Conservation (phyloP, 2,797 vertebrate genomes). For the Cyclura pinguis region DNA sequence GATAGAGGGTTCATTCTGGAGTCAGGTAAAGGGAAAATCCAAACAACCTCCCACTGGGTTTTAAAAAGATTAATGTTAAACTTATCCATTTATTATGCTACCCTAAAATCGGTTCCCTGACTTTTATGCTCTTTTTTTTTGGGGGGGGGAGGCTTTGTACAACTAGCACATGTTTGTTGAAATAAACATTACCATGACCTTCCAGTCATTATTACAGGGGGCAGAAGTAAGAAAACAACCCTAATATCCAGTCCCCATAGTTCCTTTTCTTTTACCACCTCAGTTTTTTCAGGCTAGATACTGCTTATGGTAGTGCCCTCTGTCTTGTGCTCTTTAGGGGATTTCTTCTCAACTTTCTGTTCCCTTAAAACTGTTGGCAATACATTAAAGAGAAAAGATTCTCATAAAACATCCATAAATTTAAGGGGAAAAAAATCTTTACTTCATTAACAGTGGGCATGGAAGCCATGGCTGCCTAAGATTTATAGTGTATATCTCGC, state of each 20-base stretch:
- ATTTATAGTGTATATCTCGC: neutral
- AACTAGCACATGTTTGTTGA: slow-evolving; percentile 4
- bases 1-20: neutral
- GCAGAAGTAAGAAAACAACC: slow-evolving; percentile 26
- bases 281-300: neutral
- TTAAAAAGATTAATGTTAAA: slow-evolving; percentile 59
- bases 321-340: neutral
- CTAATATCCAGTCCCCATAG: neutral
- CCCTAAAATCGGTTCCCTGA: slow-evolving; percentile 49
- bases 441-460: neutral
- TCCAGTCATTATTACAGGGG: slow-evolving; percentile 49
- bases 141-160: neutral
- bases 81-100: slow-evolving; percentile 46
- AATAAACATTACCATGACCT: slow-evolving; percentile 45
- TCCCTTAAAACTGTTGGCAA: neutral
- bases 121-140: slow-evolving; percentile 48
- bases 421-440: neutral
- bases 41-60: slow-evolving; percentile 8
- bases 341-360: neutral
- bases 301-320: neutral
- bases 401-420: neutral
- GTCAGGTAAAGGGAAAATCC: neutral
- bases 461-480: neutral
- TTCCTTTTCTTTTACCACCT: neutral
- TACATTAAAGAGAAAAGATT: neutral